These are phyloP conservation scores for Eulithis prunata DNA, from an alignment of 2,888 invertebrate species.

Conservation along the genomic window DNA sequence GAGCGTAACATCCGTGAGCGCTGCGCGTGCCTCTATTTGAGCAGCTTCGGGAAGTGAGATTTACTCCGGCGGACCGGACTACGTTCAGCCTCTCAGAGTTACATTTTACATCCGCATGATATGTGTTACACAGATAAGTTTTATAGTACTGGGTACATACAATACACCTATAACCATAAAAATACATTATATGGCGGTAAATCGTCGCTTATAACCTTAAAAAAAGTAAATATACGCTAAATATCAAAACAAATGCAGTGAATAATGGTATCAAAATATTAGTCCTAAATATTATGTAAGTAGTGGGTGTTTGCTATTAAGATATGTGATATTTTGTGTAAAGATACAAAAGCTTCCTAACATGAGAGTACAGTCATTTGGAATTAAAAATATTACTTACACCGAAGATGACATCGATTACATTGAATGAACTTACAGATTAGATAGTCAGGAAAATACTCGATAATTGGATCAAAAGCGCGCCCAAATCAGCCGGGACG, in stretches of 20 bases:
- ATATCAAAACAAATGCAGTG: slow-evolving; percentile 78
- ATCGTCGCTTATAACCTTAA: slow-evolving; percentile 71
- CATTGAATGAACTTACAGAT: slow-evolving; percentile 55
- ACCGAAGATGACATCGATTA: slow-evolving; percentile 59
- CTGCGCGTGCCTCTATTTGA: slow-evolving; percentile 56
- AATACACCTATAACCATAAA: slow-evolving; percentile 72
- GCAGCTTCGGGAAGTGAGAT: slow-evolving; percentile 53
- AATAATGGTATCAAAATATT: slow-evolving; percentile 83
- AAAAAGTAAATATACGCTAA: slow-evolving; percentile 73
- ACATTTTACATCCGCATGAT: slow-evolving; percentile 78
- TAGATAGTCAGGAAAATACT: slow-evolving; percentile 65
- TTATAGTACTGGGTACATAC: slow-evolving; percentile 77
- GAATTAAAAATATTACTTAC: slow-evolving; percentile 76
- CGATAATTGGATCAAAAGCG: slow-evolving; percentile 57
- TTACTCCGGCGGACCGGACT: slow-evolving; percentile 63
- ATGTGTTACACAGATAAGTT: slow-evolving; percentile 78
- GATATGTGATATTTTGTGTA: slow-evolving; percentile 80
- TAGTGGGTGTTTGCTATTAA: slow-evolving; percentile 70
- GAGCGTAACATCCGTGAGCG: slow-evolving; percentile 53
- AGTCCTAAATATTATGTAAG: slow-evolving; percentile 62
- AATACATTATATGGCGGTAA: slow-evolving; percentile 77
- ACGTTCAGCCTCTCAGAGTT: slow-evolving; percentile 71
- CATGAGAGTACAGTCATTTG: slow-evolving; percentile 61
- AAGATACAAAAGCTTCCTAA: slow-evolving; percentile 69
- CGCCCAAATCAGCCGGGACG: slow-evolving; percentile 40